Percentiles rank a stretch among this genome's conserved stretches.
These are phyloP conservation scores for Neosilurus hyrtlii DNA, from an alignment of 2,797 vertebrate species.

Conservation along the genomic window DNA sequence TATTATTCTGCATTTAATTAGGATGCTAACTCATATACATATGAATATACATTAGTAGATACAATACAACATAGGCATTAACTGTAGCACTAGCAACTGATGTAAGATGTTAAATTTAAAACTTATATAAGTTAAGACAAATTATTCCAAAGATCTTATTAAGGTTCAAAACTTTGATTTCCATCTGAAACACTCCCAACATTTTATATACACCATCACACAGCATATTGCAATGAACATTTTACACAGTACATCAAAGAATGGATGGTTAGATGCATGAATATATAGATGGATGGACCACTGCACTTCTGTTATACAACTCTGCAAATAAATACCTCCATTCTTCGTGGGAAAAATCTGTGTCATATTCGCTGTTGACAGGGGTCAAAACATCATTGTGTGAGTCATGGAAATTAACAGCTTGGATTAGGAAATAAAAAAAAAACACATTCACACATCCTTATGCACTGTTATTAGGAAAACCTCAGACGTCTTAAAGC, in stretches of 20 bases:
- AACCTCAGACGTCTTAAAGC: background rate
- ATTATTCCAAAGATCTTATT: background rate
- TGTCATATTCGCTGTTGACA: slow-evolving; percentile 80
- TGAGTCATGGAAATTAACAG: slow-evolving; percentile 76
- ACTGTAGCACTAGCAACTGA: background rate
- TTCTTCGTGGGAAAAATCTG: slow-evolving; percentile 82
- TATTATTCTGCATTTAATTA: background rate
- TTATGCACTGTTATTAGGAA: slow-evolving; percentile 3
- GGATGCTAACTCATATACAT: background rate
- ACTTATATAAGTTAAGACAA: too few relatives aligned
- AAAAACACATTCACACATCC: slow-evolving; percentile 29
- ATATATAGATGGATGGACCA: slow-evolving; percentile 55
- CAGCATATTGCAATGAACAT: background rate
- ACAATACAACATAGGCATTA: background rate
- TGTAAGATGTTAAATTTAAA: background rate
- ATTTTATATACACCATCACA: slow-evolving; percentile 35
- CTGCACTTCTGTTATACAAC: slow-evolving; percentile 65
- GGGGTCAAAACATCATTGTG: slow-evolving; percentile 55
- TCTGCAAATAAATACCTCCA: slow-evolving; percentile 81
- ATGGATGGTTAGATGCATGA: slow-evolving; percentile 25
- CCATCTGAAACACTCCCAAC: slow-evolving; percentile 44
- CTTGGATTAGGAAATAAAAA: slow-evolving; percentile 70
- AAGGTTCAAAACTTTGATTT: background rate
- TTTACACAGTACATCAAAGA: background rate
- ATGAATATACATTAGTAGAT: background rate